Evolutionary conservation across 2,888 invertebrate species (phyloP).

Genomic region (Cylindroiulus punctatus): DNA sequence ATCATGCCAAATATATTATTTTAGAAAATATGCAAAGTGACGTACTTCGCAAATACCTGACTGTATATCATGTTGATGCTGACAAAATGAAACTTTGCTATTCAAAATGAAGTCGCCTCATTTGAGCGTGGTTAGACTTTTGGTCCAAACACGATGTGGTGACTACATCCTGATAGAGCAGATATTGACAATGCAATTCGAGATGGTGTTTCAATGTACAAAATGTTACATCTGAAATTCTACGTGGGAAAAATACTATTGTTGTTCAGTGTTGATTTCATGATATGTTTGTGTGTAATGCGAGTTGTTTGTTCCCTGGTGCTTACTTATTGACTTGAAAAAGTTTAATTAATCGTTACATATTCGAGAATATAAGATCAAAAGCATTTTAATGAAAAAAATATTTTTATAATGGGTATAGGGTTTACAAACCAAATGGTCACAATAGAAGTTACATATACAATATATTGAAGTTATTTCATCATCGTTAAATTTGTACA

Average conservation of each 20-base stretch:
- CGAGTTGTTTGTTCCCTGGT: too few species aligned
- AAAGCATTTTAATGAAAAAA: too few species aligned
- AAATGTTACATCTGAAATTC: neutral
- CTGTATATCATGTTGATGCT: neutral
- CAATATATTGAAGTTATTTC: too few species aligned
- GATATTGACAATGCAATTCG: neutral
- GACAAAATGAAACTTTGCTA: neutral
- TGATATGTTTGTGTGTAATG: neutral
- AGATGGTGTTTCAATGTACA: neutral
- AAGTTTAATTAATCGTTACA: neutral
- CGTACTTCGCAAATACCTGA: neutral
- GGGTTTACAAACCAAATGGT: too few species aligned
- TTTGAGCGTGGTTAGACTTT: neutral
- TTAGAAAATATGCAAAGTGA: neutral
- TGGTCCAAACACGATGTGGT: neutral
- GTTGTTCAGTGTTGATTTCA: neutral
- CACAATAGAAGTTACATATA: too few species aligned
- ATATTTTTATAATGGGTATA: too few species aligned
- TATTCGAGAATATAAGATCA: too few species aligned
- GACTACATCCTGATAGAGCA: neutral
- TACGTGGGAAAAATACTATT: neutral
- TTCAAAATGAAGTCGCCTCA: neutral
- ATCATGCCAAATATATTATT: neutral
- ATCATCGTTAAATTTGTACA: too few species aligned
- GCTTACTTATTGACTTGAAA: too few species aligned